Evolutionary conservation across 2,113 vertebrate species (phyloP).

Genomic region (Hemiscyllium ocellatum): DNA sequence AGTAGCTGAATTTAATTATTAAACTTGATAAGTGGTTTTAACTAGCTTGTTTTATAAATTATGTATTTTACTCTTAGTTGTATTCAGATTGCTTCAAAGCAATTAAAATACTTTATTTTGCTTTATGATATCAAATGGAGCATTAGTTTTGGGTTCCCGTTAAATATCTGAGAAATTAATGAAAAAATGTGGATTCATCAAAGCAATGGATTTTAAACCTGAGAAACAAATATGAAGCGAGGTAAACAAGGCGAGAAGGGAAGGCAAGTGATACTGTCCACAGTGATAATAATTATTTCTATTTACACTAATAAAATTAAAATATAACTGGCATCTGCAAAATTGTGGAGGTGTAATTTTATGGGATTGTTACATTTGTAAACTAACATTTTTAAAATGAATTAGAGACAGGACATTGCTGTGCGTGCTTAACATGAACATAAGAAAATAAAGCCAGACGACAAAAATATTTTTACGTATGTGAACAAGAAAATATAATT

Average conservation of each 20-base stretch:
- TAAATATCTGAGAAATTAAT: background rate
- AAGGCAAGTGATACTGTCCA: background rate
- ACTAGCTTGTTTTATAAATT: constrained; percentile 3
- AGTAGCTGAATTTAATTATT: background rate
- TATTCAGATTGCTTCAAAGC: background rate
- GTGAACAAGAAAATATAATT: too few relatives aligned
- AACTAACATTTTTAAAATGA: background rate
- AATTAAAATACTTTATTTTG: background rate
- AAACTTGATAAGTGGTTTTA: background rate
- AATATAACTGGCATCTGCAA: background rate
- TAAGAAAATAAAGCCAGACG: too few relatives aligned
- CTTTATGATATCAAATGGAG: background rate
- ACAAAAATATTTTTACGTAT: too few relatives aligned
- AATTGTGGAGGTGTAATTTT: background rate
- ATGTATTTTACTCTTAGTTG: background rate
- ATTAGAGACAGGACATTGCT: background rate
- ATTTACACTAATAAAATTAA: background rate
- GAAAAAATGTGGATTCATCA: background rate
- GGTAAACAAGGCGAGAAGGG: background rate
- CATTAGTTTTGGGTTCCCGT: background rate
- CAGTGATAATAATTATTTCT: background rate
- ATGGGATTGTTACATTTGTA: background rate
- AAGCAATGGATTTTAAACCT: background rate
- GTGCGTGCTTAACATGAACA: background rate
- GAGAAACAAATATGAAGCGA: background rate